phyloP scores from a whole-genome alignment of 2,113 vertebrate species.

The Noturus placidus region DNA sequence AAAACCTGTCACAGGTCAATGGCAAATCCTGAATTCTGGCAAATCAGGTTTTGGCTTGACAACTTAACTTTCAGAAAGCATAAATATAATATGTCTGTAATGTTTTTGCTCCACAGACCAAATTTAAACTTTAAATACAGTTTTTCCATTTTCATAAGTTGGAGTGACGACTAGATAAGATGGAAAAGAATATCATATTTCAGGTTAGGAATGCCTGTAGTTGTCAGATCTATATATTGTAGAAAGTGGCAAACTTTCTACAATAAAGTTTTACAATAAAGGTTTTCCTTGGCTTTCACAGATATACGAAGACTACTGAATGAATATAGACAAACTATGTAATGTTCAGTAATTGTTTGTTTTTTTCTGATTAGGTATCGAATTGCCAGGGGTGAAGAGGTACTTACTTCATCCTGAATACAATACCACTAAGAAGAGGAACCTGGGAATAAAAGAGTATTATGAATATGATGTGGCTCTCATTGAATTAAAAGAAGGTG shows the following conservation, averaged over 20 bases:
- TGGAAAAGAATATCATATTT: not conserved
- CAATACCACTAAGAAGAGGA: slow-evolving; percentile 28
- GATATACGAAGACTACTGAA: not conserved
- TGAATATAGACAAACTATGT: not conserved
- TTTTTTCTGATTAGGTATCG: slow-evolving; percentile 33
- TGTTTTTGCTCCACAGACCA: not conserved
- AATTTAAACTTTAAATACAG: not conserved
- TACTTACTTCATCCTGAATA: slow-evolving; percentile 54
- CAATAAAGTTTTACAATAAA: not conserved
- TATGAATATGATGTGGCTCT: slow-evolving; percentile 77
- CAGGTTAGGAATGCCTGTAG: not conserved
- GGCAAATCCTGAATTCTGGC: not conserved
- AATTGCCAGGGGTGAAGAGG: not conserved
- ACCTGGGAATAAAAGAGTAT: slow-evolving; percentile 60
- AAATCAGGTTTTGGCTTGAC: not conserved
- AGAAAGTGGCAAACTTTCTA: not conserved
- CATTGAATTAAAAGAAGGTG: slow-evolving; percentile 52
- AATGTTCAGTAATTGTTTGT: not conserved
- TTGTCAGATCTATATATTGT: not conserved
- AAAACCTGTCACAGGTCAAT: not conserved
- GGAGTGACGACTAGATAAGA: not conserved
- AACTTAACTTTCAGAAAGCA: not conserved
- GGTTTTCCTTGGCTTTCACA: not conserved
- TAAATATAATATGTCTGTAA: not conserved
- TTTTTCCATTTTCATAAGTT: not conserved